These are phyloP conservation scores for Ceratina australensis DNA, from an alignment of 1,140 invertebrate genomes.

Conservation along the genomic window DNA sequence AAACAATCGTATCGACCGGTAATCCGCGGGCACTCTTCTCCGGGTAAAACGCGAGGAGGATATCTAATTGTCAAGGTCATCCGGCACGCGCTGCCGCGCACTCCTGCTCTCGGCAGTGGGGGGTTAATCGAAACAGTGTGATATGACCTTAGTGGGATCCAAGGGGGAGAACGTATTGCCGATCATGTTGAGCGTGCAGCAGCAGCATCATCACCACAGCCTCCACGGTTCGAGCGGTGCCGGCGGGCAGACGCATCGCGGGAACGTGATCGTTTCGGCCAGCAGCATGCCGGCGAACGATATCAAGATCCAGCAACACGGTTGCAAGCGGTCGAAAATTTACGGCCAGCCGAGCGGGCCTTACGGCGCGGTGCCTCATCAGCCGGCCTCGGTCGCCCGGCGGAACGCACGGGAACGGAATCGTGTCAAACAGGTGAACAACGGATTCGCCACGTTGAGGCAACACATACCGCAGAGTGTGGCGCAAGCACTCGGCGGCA, in stretches of 20 bases:
- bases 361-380: conserved; percentile 77
- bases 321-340: conserved; percentile 71
- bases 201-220: conserved; percentile 71
- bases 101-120: conserved; percentile 48
- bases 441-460: conserved; percentile 92
- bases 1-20: too few relatives aligned
- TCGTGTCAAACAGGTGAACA: conserved; percentile 96
- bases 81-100: conserved; percentile 59
- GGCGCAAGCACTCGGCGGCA: conserved; percentile 82
- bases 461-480: conserved; percentile 92
- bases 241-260: conserved; percentile 64
- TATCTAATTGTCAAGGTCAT: conserved; percentile 58
- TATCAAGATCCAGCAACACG: conserved; percentile 60
- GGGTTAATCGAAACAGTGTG: conserved; percentile 61
- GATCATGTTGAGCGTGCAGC: conserved; percentile 76
- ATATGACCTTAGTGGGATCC: conserved; percentile 76
- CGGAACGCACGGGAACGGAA: conserved; percentile 96
- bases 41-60: too few relatives aligned
- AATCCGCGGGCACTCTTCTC: too few relatives aligned
- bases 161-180: conserved; percentile 65
- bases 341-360: conserved; percentile 75
- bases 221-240: conserved; percentile 51
- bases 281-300: conserved; percentile 54
- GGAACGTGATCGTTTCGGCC: conserved; percentile 75
- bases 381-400: conserved; percentile 91